These are phyloP conservation scores for Aptenodytes patagonicus DNA, from an alignment of 2,113 vertebrate genomes.

Conservation along the genomic window DNA sequence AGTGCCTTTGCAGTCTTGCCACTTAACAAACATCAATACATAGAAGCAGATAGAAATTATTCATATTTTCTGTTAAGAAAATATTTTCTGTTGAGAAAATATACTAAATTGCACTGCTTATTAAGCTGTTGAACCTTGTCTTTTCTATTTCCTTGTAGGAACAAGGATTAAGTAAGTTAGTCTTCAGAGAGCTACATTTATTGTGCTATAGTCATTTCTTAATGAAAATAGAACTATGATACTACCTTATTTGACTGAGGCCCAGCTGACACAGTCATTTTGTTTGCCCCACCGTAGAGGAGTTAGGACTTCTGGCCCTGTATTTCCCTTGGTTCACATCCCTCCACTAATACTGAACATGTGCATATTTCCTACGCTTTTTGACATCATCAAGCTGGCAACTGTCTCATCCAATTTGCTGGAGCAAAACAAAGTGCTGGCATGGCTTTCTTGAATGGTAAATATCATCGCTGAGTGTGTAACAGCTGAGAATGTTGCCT, in stretches of 20 bases:
- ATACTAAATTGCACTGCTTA: not conserved
- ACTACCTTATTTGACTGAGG: not conserved
- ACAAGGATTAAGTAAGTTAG: not conserved
- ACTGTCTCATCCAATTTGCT: constrained; percentile 5
- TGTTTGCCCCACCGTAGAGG: not conserved
- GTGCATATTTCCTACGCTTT: not conserved
- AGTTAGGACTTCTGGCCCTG: not conserved
- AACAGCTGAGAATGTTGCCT: constrained; percentile 37
- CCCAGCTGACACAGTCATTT: not conserved
- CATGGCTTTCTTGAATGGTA: constrained; percentile 6
- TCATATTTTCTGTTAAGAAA: not conserved
- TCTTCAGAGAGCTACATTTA: not conserved
- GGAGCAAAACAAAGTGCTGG: constrained; percentile 10
- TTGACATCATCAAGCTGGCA: constrained; percentile 34
- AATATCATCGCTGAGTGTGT: not conserved
- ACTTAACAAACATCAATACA: not conserved
- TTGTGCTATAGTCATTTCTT: not conserved
- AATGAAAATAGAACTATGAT: not conserved
- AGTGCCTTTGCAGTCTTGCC: not conserved
- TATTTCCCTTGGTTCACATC: not conserved
- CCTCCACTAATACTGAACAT: not conserved
- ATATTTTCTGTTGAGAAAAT: not conserved
- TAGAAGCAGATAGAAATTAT: not conserved
- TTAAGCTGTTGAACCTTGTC: not conserved
- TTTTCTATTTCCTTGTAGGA: not conserved